Evolutionary conservation across 2,888 invertebrate genomes (phyloP).

Genomic region (Melieria omissa): DNA sequence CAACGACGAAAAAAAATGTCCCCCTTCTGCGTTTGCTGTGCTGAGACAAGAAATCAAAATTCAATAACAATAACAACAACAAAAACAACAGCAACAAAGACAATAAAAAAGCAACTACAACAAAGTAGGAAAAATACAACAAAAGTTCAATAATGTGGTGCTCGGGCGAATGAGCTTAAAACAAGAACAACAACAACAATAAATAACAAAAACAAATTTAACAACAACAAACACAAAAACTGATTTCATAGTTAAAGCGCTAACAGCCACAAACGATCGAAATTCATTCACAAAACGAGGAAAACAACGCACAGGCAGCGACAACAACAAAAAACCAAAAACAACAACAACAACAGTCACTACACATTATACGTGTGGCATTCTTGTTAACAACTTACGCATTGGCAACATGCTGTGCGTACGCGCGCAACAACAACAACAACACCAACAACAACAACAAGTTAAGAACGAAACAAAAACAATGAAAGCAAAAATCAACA

Average conservation of each 20-base stretch:
- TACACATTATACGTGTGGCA: slow-evolving; percentile 23
- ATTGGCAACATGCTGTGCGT: slow-evolving; percentile 42
- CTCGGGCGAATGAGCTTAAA: no score
- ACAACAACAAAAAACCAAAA: slow-evolving; percentile 1
- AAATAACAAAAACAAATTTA: no score
- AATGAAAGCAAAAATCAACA: not conserved
- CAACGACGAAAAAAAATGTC: not conserved
- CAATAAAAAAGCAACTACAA: not conserved
- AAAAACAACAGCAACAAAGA: no score
- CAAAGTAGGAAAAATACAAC: not conserved
- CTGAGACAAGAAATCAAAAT: no score
- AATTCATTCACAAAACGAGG: slow-evolving; percentile 26
- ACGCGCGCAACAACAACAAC: slow-evolving; percentile 12
- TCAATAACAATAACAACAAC: no score
- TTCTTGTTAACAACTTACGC: slow-evolving; percentile 39
- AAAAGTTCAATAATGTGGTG: not conserved
- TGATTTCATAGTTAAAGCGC: no score
- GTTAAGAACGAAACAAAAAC: not conserved
- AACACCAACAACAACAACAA: slow-evolving; percentile 7
- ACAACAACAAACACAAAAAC: no score
- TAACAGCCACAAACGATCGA: no score
- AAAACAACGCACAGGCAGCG: not conserved
- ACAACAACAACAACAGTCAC: slow-evolving; percentile 12
- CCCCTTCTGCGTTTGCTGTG: no score
- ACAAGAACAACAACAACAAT: no score